Base-by-base conservation (phyloP, 2,888 invertebrate species). In the Drosophila atroscutellata region DNA sequence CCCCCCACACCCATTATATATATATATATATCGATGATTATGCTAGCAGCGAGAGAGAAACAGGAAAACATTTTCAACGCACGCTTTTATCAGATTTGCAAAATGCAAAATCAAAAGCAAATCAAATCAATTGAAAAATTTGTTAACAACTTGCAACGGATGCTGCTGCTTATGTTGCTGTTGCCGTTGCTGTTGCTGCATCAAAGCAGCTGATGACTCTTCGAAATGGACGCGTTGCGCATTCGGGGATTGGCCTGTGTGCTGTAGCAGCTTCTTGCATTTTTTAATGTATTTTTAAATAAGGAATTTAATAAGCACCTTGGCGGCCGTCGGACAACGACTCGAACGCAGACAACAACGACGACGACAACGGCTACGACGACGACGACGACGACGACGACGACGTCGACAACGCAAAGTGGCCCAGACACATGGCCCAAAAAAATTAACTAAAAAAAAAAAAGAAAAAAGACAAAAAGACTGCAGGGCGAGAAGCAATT, bases 221-320 rank as follows among this genome's bases (percentile, higher is more conserved):
- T 64, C 28, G 28, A 11, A 45, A 49, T 61, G 60, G 39, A 37
- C 74, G 42, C 54, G 37, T 6, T 51, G 13, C 59, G 47, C 62
- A 56, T 86, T 75, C 49, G 81, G 75, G 72, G 78, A 75, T 81
- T 84, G 81, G 75, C 61, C 64, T 78, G 60, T 60, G 66, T 73
- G 69, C 63, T 72, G 54, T 66, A 80, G 70, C 85, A 86, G 89
- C 89, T 89, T 86, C 90, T 86, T 88, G 89, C 89, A 86, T 90
- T 90, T 90, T 90, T 87, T 90, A 86, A 87, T 87, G 86, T 89
- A 90, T 88, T 87, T 87, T 87, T 87, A 87, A 87, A 90, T 90
- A 87, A 90, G 86, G 86, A 87, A 87, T 89, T 89, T 87, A 87
- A 87, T 87, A 87, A 87, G 86, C 86, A 87, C 90, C 86, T 87